phyloP scores from a whole-genome alignment of 2,797 vertebrate species.

The Cryptoprocta ferox region DNA sequence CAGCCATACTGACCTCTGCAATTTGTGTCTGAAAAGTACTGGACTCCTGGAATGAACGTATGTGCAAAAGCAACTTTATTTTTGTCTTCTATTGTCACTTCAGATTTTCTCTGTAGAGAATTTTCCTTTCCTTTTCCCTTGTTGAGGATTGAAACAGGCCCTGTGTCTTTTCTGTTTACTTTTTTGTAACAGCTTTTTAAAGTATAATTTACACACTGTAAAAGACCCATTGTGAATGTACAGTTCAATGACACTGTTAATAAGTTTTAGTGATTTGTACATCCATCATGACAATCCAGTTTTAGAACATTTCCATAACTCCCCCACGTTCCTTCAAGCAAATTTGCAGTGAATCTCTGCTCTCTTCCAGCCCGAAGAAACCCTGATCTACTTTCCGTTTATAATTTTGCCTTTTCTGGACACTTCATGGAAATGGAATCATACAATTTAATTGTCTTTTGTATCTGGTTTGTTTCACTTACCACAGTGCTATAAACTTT shows the following conservation, averaged over 20 bases:
- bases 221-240: background rate
- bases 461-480: background rate
- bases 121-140: background rate
- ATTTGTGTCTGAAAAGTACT: background rate
- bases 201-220: background rate
- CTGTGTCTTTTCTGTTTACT: background rate
- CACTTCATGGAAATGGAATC: background rate
- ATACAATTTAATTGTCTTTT: background rate
- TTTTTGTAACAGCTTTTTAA: constrained; percentile 3
- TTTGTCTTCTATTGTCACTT: background rate
- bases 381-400: background rate
- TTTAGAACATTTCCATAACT: background rate
- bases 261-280: background rate
- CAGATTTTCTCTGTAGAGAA: background rate
- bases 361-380: background rate
- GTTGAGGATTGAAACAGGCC: background rate
- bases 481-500: background rate
- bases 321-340: background rate
- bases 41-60: background rate
- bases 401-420: background rate
- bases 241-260: background rate
- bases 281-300: background rate
- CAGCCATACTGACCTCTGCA: background rate
- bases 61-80: background rate
- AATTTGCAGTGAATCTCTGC: background rate